Percentiles rank a stretch among this genome's conserved stretches.
phyloP scores from a whole-genome alignment of 1,140 invertebrate species.

The Macrobrachium rosenbergii region DNA sequence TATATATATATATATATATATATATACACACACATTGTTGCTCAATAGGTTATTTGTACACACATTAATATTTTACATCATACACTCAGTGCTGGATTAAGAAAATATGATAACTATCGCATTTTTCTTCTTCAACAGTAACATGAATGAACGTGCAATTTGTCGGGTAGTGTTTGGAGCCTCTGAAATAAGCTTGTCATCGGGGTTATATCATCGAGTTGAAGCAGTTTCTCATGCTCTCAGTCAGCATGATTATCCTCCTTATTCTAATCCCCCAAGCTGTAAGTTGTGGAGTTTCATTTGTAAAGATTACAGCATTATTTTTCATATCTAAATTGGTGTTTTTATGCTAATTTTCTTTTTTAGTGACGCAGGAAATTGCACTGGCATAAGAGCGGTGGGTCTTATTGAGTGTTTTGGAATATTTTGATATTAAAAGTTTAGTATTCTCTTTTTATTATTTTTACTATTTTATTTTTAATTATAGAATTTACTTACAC shows the following conservation, averaged over 20 bases:
- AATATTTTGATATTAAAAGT: no score
- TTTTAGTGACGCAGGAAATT: no score
- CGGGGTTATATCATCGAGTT: constrained; percentile 59
- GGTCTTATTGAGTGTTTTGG: no score
- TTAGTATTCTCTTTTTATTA: no score
- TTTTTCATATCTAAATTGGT: no score
- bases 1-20: no score
- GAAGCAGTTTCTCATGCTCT: constrained; percentile 48
- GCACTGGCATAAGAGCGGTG: no score
- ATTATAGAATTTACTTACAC: no score
- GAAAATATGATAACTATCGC: neutral
- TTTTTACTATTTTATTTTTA: no score
- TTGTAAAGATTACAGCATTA: no score
- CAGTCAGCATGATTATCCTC: constrained; percentile 60
- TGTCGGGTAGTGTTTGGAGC: constrained; percentile 60
- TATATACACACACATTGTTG: no score
- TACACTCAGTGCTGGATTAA: neutral
- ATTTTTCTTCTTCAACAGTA: constrained; percentile 23
- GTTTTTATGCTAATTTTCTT: no score
- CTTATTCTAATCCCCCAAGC: constrained; percentile 36
- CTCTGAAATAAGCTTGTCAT: constrained; percentile 38
- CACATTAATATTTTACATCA: neutral
- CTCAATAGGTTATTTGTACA: neutral
- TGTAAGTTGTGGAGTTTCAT: constrained; percentile 23
- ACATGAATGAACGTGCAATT: constrained; percentile 54